Base-by-base conservation (phyloP, 2,797 vertebrate species). In the Microctenopoma steveboyesi region DNA sequence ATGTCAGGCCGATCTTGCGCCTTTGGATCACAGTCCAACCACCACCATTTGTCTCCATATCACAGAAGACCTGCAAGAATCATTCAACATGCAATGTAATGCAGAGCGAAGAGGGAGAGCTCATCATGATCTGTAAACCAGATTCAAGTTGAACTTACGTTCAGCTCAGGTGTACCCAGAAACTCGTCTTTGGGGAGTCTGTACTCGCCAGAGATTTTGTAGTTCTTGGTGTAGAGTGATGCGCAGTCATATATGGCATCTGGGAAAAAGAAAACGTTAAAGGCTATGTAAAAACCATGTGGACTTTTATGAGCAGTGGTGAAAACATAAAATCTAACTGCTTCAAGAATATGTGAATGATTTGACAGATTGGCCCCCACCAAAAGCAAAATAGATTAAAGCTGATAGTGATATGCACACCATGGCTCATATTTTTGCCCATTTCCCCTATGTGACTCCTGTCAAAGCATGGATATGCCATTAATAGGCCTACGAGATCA, bases 11-110 rank as follows among this genome's bases (percentile, higher is more conserved):
- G 8, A 96, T 91, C 87, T 97, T 98, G 0, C 97, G 95, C 58
- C 97, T 96, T 85, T 99, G 98, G 81, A 99, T 98, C 67, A 96
- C 35, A 0, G 98, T 99, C 98, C 98, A 99, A 46, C 98, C 98
- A 0, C 98, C 98, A 0, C 96, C 97, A 0, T 94, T 92, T 25
- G 95, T 97, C 58, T 98, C 95, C 98, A 99, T 99, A 79, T 99
- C 98, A 35, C 98, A 99, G 86, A 91, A 97, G 27, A 99, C 95
- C 98, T 99, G 64, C 40, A 11, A 64, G 10, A 40, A 74, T 80
- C 71, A 49, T 40, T 9, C 39, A 45, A 15, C 7, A 50, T 55
- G 33, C 62, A 47, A 51, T 7, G 5, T 11, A 46, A 57, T 18
- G 60, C n/a, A 47, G 40, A 61, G 25, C 25, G 16, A 46, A 61